These are phyloP conservation scores for Rousettus leschenaultii DNA, from an alignment of 2,113 vertebrate species.

Conservation along the genomic window DNA sequence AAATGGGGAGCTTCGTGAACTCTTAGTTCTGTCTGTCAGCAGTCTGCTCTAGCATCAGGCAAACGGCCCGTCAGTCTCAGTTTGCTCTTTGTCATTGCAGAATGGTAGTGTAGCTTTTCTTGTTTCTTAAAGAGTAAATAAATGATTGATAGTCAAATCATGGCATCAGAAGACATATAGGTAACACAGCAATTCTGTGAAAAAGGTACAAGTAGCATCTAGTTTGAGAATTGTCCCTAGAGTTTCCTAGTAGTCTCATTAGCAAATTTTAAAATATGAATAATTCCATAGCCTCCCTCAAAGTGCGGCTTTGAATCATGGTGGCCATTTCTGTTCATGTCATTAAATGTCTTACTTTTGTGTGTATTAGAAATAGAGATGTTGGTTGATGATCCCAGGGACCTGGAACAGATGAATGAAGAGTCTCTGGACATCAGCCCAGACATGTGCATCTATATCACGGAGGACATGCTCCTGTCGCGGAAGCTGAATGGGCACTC, in stretches of 20 bases:
- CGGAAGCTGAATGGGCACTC: slow-evolving; percentile 93
- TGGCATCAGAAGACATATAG: not conserved
- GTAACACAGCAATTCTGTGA: not conserved
- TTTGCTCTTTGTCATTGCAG: not conserved
- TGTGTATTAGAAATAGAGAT: slow-evolving; percentile 93
- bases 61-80: fast-evolving
- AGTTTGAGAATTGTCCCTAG: not conserved
- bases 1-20: not conserved
- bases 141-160: not conserved
- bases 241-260: not conserved
- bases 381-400: slow-evolving; percentile 98
- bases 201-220: not conserved
- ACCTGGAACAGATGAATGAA: slow-evolving; percentile 92
- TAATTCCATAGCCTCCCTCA: not conserved
- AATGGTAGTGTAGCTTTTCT: not conserved
- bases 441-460: slow-evolving; percentile 97
- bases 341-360: not conserved
- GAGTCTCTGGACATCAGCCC: slow-evolving; percentile 90
- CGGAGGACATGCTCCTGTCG: slow-evolving; percentile 95
- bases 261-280: not conserved
- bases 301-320: not conserved
- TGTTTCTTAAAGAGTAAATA: not conserved
- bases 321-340: fast-evolving
- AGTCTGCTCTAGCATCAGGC: not conserved
- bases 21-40: not conserved